A percentile compares a stretch with the other conserved stretches of the same genome.
Conservation (phyloP, 2,113 vertebrate species). For the Heterotilapia buettikoferi region DNA sequence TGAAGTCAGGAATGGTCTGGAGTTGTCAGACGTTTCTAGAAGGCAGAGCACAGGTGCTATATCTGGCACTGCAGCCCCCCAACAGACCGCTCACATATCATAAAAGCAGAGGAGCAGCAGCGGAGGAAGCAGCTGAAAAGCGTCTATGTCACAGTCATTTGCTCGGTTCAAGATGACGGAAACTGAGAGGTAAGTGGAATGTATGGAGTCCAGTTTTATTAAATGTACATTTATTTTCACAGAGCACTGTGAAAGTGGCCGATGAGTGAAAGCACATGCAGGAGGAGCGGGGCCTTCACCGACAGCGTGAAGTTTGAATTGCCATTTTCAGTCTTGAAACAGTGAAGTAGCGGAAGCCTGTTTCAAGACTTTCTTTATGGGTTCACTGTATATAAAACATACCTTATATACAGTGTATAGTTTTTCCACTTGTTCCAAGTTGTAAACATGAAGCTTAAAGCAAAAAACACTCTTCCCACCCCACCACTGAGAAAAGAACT, state of each 20-base stretch:
- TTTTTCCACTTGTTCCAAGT: not conserved
- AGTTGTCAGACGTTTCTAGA: constrained; percentile 61
- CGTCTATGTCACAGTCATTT: not conserved
- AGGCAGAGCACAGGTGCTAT: constrained; percentile 35
- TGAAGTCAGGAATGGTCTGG: constrained; percentile 7
- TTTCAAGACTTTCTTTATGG: not conserved
- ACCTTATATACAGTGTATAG: not conserved
- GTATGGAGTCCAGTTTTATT: not conserved
- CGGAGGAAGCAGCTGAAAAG: not conserved
- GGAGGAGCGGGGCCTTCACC: not conserved
- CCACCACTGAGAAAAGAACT: not conserved
- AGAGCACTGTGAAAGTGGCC: not conserved
- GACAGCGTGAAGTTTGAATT: not conserved
- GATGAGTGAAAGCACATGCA: not conserved
- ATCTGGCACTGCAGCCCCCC: not conserved
- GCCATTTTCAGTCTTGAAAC: not conserved
- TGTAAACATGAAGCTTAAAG: not conserved
- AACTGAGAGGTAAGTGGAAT: constrained; percentile 19
- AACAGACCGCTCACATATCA: not conserved
- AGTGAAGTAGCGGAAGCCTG: not conserved
- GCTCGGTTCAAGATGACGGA: constrained; percentile 30
- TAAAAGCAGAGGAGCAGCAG: not conserved
- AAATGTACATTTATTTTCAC: not conserved
- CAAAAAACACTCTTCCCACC: not conserved
- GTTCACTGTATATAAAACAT: not conserved